These are phyloP conservation scores for Lasioglossum villosulum DNA, from an alignment of 2,888 invertebrate species.

Conservation along the genomic window DNA sequence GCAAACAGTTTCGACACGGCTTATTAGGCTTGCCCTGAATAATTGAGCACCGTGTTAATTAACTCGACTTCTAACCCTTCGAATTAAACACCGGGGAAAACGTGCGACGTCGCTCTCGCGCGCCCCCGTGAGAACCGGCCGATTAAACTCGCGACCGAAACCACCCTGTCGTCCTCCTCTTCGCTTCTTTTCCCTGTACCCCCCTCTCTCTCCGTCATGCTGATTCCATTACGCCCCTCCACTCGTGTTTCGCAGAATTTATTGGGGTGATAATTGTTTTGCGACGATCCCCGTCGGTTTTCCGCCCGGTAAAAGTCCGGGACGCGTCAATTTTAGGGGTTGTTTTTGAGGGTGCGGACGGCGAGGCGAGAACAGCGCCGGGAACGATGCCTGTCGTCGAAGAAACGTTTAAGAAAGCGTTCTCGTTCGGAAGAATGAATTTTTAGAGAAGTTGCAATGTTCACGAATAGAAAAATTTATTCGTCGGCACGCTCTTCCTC, in stretches of 20 bases:
- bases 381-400: not conserved
- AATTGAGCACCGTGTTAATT: slow-evolving; percentile 66
- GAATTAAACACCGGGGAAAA: slow-evolving; percentile 54
- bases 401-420: not conserved
- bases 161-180: not conserved
- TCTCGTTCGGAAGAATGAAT: no score
- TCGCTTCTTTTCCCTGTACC: not conserved
- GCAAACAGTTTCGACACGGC: slow-evolving; percentile 62
- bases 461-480: not conserved
- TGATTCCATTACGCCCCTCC: not conserved
- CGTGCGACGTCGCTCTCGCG: slow-evolving; percentile 29
- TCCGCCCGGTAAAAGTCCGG: not conserved
- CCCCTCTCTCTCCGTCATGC: not conserved
- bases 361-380: not conserved
- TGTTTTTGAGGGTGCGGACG: not conserved
- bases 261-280: slow-evolving; percentile 3
- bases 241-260: not conserved
- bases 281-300: not conserved
- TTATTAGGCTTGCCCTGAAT: slow-evolving; percentile 60
- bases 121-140: slow-evolving; percentile 12
- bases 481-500: not conserved
- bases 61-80: slow-evolving; percentile 60
- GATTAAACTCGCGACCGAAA: slow-evolving; percentile 44
- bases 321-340: not conserved
- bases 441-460: no score